These are phyloP conservation scores for Pipistrellus pygmaeus DNA, from an alignment of 2,797 vertebrate genomes.

Conservation along the genomic window DNA sequence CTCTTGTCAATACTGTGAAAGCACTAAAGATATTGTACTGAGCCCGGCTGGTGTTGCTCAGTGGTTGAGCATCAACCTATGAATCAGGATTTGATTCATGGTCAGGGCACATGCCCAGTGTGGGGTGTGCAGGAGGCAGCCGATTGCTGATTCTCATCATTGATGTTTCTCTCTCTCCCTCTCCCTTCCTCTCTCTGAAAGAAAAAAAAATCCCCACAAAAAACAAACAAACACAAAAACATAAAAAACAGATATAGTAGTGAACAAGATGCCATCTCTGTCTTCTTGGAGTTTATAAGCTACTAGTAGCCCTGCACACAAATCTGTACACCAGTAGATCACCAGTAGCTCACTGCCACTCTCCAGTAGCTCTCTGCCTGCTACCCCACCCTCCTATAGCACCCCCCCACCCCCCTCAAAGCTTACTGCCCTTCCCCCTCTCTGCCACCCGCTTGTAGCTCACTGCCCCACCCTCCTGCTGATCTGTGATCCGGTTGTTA, in stretches of 20 bases:
- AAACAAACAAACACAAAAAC: too few species aligned
- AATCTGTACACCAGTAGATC: too few species aligned
- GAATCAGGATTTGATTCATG: neutral
- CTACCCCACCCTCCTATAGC: too few species aligned
- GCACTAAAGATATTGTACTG: neutral
- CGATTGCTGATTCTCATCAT: neutral
- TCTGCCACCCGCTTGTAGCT: too few species aligned
- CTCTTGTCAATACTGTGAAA: neutral
- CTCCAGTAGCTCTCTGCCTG: too few species aligned
- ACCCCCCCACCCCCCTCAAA: too few species aligned
- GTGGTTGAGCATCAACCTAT: neutral
- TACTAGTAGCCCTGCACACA: neutral
- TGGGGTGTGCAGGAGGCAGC: neutral
- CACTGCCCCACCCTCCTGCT: too few species aligned
- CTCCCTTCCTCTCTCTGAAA: neutral
- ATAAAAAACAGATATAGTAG: neutral
- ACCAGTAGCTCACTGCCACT: too few species aligned
- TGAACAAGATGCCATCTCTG: neutral
- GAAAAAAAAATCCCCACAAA: neutral
- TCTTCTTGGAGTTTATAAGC: conserved; percentile 21
- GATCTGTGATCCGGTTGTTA: too few species aligned
- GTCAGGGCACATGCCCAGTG: neutral
- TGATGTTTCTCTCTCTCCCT: neutral
- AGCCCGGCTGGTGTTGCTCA: neutral
- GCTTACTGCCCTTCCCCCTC: too few species aligned